These are phyloP conservation scores for Peromyscus melanophrys DNA, from an alignment of 2,797 vertebrate species.

Conservation along the genomic window DNA sequence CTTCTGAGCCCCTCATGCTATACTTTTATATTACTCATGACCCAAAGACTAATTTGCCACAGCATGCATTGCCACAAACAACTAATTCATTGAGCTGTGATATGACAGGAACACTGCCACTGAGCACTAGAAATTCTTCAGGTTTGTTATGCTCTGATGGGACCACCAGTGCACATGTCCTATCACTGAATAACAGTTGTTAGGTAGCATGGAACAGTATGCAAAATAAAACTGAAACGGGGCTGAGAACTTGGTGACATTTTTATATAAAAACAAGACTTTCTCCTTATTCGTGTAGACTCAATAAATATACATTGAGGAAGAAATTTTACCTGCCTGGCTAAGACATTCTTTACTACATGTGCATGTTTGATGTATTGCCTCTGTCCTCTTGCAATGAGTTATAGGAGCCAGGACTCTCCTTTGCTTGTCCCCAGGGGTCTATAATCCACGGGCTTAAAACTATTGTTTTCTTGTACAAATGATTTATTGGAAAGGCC, in stretches of 20 bases:
- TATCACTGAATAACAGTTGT: not conserved
- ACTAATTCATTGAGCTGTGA: not conserved
- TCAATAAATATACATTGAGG: conserved; percentile 35
- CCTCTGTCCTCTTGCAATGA: conserved; percentile 58
- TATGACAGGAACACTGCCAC: not conserved
- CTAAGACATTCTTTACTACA: conserved; percentile 25
- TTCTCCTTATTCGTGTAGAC: conserved; percentile 32
- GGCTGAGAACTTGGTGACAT: not conserved
- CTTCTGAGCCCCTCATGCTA: not conserved
- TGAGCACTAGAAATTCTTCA: not conserved
- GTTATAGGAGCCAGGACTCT: conserved; percentile 41
- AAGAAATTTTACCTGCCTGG: conserved; percentile 7
- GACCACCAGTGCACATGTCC: not conserved
- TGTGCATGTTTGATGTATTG: conserved; percentile 36
- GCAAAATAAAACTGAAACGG: conserved; percentile 7
- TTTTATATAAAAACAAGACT: conserved; percentile 34
- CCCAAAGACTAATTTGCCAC: not conserved
- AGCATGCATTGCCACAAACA: not conserved
- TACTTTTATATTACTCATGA: not conserved
- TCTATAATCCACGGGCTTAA: conserved; percentile 44
- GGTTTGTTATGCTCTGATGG: not conserved
- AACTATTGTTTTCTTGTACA: conserved; percentile 68
- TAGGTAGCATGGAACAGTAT: not conserved
- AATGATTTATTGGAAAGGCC: conserved; percentile 73
- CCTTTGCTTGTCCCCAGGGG: conserved; percentile 20